Evolutionary conservation across 2,888 invertebrate species (phyloP), one percentile per base, ranked within the genome.

Genomic region (Pristionchus fissidentatus): DNA sequence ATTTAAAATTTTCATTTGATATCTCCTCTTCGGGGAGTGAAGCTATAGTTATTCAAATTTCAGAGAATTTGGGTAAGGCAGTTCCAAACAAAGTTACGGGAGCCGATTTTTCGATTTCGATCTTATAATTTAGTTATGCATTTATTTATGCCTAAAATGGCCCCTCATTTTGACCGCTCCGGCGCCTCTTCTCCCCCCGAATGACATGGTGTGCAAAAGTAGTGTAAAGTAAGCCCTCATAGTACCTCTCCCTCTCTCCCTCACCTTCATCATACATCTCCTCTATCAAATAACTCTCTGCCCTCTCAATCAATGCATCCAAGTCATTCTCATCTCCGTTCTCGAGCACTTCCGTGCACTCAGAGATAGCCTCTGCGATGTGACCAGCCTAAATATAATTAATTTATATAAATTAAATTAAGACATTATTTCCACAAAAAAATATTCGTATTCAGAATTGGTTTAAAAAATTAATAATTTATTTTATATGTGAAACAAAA

Each of bases 251-350:
- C 49, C 49, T 29, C 29, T 15, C n/a, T 10, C n/a, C 26, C 49
- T 75, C 88, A 94, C 94, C 96, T 94, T 97, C 97, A 90, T 97
- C 97, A 93, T 95, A 98, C 95, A 96, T 95, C 93, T 98, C 98
- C 26, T 95, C 95, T 5, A 95, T 95, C 52, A 98, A 93, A 93
- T 97, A 95, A 10, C 97, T 97, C 91, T 99, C 98, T 0, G 96
- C 99, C 87, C 96, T 95, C 93, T 97, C 97, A 93, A 97, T 97
- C 87, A 96, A 94, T 84, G 96, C 94, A 84, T 95, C 95, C 26
- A 96, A 94, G 83, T 93, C 95, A 85, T 96, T 94, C 85, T 95
- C 94, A 85, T 95, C 95, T 62, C 90, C 95, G 85, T 96, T 94
- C 85, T 95, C 94, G 83, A 98, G 93, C 38, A 97, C 97, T 78